Conservation (phyloP, 2,113 vertebrate genomes). For the Gallinago media region DNA sequence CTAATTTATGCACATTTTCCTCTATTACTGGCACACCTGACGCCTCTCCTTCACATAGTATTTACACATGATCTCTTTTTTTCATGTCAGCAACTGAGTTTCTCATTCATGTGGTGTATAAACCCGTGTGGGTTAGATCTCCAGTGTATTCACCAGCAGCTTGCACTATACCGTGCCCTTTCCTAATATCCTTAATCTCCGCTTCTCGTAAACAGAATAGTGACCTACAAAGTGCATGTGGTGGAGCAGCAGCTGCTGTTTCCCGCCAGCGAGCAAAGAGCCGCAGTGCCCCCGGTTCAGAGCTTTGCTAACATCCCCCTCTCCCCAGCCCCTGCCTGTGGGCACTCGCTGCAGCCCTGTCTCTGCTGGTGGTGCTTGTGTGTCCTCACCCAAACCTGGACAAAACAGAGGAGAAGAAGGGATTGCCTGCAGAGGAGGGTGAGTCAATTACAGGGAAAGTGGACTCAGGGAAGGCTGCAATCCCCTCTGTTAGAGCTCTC, state of each 20-base stretch:
- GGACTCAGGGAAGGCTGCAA: background rate
- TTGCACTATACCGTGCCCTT: background rate
- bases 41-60: background rate
- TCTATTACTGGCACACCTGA: background rate
- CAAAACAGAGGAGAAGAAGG: background rate
- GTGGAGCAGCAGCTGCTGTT: slow-evolving; percentile 34
- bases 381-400: background rate
- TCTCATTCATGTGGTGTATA: background rate
- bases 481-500: background rate
- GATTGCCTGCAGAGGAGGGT: no score
- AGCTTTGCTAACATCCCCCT: background rate
- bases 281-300: background rate
- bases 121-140: background rate
- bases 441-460: background rate
- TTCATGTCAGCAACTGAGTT: background rate
- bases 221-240: slow-evolving; percentile 54
- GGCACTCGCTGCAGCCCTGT: accelerated
- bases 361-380: background rate
- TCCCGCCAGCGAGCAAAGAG: background rate
- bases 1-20: background rate
- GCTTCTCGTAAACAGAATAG: slow-evolving; percentile 51
- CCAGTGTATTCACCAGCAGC: slow-evolving; percentile 40
- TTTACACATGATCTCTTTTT: background rate
- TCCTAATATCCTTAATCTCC: slow-evolving; percentile 59
- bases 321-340: accelerated